Conservation (phyloP, 2,797 vertebrate genomes). For the Gymnodraco acuticeps region DNA sequence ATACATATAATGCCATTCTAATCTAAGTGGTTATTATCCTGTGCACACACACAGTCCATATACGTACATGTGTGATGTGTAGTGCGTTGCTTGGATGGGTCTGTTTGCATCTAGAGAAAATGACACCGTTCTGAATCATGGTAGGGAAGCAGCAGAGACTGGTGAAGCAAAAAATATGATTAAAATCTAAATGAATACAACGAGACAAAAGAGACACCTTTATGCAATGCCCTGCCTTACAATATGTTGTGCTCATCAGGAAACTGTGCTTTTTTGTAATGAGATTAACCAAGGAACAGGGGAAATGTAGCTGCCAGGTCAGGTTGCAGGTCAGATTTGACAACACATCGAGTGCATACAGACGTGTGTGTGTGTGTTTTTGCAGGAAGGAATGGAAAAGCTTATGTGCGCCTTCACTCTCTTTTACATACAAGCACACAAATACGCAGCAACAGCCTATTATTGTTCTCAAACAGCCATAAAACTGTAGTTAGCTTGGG, state of each 20-base stretch:
- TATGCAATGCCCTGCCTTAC: not conserved
- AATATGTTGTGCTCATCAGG: conserved; percentile 7
- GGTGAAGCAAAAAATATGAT: conserved; percentile 21
- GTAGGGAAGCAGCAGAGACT: not conserved
- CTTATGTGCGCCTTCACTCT: conserved; percentile 11
- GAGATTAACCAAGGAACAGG: not conserved
- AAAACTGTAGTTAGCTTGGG: conserved; percentile 56
- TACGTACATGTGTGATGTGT: conserved; percentile 28
- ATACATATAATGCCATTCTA: conserved; percentile 12
- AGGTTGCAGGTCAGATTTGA: not conserved
- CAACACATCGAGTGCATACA: not conserved
- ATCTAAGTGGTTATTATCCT: conserved; percentile 9
- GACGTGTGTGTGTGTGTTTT: conserved; percentile 20
- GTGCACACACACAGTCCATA: conserved; percentile 9
- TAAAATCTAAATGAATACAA: conserved; percentile 8
- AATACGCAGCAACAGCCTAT: conserved; percentile 43
- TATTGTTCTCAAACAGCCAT: conserved; percentile 65
- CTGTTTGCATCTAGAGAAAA: conserved; percentile 19
- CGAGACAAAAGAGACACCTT: conserved; percentile 20
- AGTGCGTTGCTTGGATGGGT: conserved; percentile 8
- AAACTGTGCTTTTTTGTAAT: not conserved
- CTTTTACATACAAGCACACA: conserved; percentile 24
- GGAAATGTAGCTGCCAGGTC: conserved; percentile 6
- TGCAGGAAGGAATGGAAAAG: conserved; percentile 22
- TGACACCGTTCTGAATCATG: not conserved